Percentiles rank a stretch among this genome's conserved stretches.
Conservation (phyloP, 2,797 vertebrate species). For the Leontocebus nigricollis region DNA sequence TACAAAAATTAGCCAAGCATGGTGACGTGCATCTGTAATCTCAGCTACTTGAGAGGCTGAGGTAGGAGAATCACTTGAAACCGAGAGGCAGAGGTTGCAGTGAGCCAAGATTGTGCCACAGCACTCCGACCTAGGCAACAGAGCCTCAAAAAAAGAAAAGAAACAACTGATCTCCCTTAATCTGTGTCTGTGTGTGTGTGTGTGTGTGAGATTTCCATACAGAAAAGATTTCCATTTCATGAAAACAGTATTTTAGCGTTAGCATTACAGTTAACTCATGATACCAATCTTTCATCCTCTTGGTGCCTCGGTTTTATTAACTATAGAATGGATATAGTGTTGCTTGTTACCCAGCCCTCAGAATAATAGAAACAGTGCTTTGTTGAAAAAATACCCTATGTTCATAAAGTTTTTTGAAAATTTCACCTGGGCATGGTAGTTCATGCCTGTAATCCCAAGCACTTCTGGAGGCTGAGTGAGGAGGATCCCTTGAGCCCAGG, state of each 20-base stretch:
- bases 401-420: background rate
- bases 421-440: background rate
- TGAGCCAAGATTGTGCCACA: background rate
- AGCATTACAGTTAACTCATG: background rate
- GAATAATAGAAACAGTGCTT: background rate
- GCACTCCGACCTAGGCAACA: background rate
- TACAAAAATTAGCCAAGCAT: background rate
- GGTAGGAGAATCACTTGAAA: background rate
- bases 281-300: background rate
- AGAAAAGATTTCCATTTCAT: background rate
- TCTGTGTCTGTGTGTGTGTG: too few relatives aligned
- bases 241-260: background rate
- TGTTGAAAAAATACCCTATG: fast-evolving
- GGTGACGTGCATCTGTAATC: background rate
- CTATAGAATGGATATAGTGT: background rate
- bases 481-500: background rate
- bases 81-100: background rate
- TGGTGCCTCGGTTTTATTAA: background rate
- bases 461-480: background rate
- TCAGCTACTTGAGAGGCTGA: background rate
- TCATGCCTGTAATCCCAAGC: background rate
- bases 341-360: background rate
- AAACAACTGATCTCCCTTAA: background rate
- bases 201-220: background rate
- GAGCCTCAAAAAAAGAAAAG: background rate